Evolutionary conservation across 2,797 vertebrate genomes (phyloP), one percentile per base, ranked within the genome.

Genomic region (Momotus momota): DNA sequence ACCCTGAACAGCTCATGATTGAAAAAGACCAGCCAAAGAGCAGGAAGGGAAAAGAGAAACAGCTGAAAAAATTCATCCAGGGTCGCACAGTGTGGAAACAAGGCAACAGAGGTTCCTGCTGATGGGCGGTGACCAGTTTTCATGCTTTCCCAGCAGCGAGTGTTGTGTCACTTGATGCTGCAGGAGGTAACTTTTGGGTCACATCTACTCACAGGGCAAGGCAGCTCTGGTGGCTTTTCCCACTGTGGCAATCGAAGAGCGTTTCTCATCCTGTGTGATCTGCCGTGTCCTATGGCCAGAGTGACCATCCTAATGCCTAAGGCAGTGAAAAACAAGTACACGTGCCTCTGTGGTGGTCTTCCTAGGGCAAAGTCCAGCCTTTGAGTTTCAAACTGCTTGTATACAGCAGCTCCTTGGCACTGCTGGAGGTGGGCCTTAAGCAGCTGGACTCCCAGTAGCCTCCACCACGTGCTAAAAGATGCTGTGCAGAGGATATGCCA

Each of bases 181-280:
- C 58, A 88, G 77, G 70, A 94, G 51, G 77, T 72, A 54, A 88
- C 58, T 93, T 91, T 25, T 58, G 65, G 77, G 82, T 81, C 69
- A 81, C 38, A 46, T 45, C 60, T 57, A 60, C 1, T 2, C 45
- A 31, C 29, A 27, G 78, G 72, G 22, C 54, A 72, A 25, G 18
- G n/a, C 22, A 61, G 62, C 58, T 89, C 55, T 93, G 55, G 64
- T 0, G 8, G 11, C 70, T 88, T 75, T 75, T 79, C 2, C 2
- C 2, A 6, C 58, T 70, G 27, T 77, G 77, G 38, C 29, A 66
- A 14, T 40, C 29, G 31, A 41, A 75, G 26, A 57, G 14, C 7
- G 12, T 74, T 86, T 69, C 70, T 90, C 7, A 12, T 78, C 49
- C 38, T 43, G 33, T 51, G 2, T n/a, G 64, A 66, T 35, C 48